Evolutionary conservation across 2,888 invertebrate genomes (phyloP), one percentile per base, ranked within the genome.

Genomic region (Encarsia formosa): DNA sequence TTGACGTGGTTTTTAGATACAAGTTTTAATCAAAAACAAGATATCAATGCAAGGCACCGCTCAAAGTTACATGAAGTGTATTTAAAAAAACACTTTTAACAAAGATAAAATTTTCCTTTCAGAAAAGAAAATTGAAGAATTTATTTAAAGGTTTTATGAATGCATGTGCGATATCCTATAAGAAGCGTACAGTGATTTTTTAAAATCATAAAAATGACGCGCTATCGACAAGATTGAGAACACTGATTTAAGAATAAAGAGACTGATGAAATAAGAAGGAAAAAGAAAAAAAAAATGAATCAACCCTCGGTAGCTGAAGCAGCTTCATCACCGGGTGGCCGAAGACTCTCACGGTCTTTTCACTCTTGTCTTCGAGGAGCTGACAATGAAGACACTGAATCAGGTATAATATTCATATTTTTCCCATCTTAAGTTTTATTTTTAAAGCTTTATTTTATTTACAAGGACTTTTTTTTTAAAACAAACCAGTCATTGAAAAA

Each of bases 351-450:
- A 42, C 78, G 84, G 69, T 83, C 84, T 68, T 84, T 84, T 71
- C 84, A 84, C 75, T 83, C 84, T 56, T 84, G 84, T 66, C 77
- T 84, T 62, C 81, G 84, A 62, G 84, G 84, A 59, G 73, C 73
- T 29, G 73, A 74, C 59, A 68, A 70, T 48, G 73, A 74, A 53
- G 73, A 74, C 46, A 67, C 66, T 26, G 73, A 73, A 71, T 69
- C 72, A 73, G 73, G 73, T 74, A 74, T 40, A 38, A 18, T 6
- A 3, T 15, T 4, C 6, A 15, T 15, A 3, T 4, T 15, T n/a
- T 31, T 6, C 11, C 11, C 31, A 34, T 34, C 15, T 34, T 15
- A 15, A 6, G 8, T 8, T 38, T 5, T 38, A 5, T 15, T n/a
- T n/a, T n/a, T n/a, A n/a, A n/a, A n/a, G n/a, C n/a, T n/a, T n/a